Evolutionary conservation across 1,140 invertebrate genomes (phyloP), one percentile per base, ranked within the genome.

Genomic region (Caenorhabditis latens): DNA sequence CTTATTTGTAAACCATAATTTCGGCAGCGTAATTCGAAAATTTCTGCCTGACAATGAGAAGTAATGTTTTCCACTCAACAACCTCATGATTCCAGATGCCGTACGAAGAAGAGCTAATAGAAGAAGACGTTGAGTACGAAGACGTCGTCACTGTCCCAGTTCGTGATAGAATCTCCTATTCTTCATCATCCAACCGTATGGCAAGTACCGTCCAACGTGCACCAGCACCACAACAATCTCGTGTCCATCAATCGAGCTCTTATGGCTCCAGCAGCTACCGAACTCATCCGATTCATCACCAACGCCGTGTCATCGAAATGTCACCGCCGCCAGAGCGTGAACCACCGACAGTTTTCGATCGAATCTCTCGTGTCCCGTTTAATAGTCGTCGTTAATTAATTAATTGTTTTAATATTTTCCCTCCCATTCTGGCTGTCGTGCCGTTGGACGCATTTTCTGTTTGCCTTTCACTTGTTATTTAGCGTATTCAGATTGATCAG

Each of bases 401-500:
- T 63, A 21, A 32, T 63, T 63, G 61, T 63, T 63, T 58, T 58
- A 58, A n/a, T n/a, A n/a, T n/a, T n/a, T n/a, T n/a, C n/a, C n/a
- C n/a, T n/a, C 19, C 50, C 32, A 32, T 32, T 32, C 32, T 32
- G 32, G 32, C 32, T 32, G 32, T 32, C 32, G 32, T 32, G 32
- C 32, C 32, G 32, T 32, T 2, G 32, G 32, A 32, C 32, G 32
- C 32, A 32, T 32, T 32, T 32, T 32, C 32, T 32, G 32, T 32
- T 32, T 32, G 32, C 32, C 32, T 0, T 32, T 32, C 32, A 32
- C 32, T 32, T 32, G 32, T 32, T 1, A 32, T 32, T 32, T 32
- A 32, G 32, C 2, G 32, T 32, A 2, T 32, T 32, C 32, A 32
- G 32, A 32, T 32, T 32, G 32, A 32, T 32, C 32, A n/a, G n/a